These are phyloP conservation scores for Florisuga fusca DNA, from an alignment of 2,797 vertebrate genomes.

Conservation along the genomic window DNA sequence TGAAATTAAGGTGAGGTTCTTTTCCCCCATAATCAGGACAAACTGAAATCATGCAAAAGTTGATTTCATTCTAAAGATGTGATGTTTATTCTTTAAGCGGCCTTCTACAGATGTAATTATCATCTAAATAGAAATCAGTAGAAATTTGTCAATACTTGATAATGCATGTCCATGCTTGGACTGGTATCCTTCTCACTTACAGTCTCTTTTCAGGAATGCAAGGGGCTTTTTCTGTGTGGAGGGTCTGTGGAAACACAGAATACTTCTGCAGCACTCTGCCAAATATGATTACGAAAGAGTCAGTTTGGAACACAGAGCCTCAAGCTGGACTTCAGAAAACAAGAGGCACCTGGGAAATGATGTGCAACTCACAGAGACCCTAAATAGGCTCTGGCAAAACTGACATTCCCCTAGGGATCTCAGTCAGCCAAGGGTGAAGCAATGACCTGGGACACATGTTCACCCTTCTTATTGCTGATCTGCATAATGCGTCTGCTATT, in stretches of 20 bases:
- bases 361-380: constrained; percentile 18
- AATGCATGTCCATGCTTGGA: neutral
- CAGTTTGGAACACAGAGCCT: neutral
- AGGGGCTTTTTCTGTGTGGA: neutral
- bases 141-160: neutral
- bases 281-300: constrained; percentile 53
- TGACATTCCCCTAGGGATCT: constrained; percentile 27
- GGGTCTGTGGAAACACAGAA: neutral
- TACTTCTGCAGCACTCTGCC: constrained; percentile 11
- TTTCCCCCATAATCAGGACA: constrained; percentile 4
- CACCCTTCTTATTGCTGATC: constrained; percentile 28
- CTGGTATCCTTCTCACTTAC: neutral
- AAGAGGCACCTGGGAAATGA: constrained; percentile 60
- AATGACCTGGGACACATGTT: constrained; percentile 35
- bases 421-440: constrained; percentile 64
- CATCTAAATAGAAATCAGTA: neutral
- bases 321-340: constrained; percentile 43
- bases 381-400: constrained; percentile 49
- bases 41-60: constrained; percentile 62
- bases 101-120: neutral
- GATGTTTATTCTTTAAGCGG: neutral
- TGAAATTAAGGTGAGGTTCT: constrained; percentile 30
- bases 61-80: constrained; percentile 34
- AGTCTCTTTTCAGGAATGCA: constrained; percentile 19
- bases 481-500: constrained; percentile 14